These are phyloP conservation scores for Siphamia tubifer DNA, from an alignment of 2,113 vertebrate genomes.

Conservation along the genomic window DNA sequence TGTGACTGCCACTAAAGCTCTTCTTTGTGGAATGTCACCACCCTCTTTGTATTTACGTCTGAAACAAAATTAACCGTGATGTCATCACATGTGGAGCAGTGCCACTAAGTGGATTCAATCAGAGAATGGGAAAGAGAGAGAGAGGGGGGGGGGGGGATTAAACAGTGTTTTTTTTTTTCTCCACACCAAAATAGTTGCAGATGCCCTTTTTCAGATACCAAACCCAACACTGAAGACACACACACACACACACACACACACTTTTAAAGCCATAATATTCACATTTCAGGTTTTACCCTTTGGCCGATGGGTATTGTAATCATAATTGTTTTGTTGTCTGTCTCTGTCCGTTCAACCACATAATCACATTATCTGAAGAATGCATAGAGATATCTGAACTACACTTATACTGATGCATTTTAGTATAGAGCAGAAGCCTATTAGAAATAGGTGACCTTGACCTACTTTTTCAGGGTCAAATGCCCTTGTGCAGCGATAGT, in stretches of 20 bases:
- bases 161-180: slow-evolving; percentile 34
- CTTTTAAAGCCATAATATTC: too few species aligned
- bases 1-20: slow-evolving; percentile 2
- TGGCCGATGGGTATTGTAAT: too few species aligned
- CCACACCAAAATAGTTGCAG: slow-evolving; percentile 39
- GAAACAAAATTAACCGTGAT: slow-evolving; percentile 45
- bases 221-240: slow-evolving; percentile 28
- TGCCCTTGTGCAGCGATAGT: too few species aligned
- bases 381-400: too few species aligned
- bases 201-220: slow-evolving; percentile 43
- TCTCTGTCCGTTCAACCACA: too few species aligned
- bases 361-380: too few species aligned
- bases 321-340: too few species aligned
- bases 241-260: slow-evolving; percentile 23
- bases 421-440: too few species aligned
- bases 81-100: slow-evolving; percentile 39
- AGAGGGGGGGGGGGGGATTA: slow-evolving; percentile 2
- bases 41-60: slow-evolving; percentile 3
- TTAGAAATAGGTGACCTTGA: too few species aligned
- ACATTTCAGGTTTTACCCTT: too few species aligned
- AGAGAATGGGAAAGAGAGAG: slow-evolving; percentile 9
- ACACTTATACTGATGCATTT: too few species aligned
- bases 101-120: slow-evolving; percentile 57
- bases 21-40: background rate
- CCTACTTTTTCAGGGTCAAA: too few species aligned